Percentiles rank a stretch among this genome's conserved stretches.
Conservation (phyloP, 2,888 invertebrate genomes). For the Tenthredo notha region DNA sequence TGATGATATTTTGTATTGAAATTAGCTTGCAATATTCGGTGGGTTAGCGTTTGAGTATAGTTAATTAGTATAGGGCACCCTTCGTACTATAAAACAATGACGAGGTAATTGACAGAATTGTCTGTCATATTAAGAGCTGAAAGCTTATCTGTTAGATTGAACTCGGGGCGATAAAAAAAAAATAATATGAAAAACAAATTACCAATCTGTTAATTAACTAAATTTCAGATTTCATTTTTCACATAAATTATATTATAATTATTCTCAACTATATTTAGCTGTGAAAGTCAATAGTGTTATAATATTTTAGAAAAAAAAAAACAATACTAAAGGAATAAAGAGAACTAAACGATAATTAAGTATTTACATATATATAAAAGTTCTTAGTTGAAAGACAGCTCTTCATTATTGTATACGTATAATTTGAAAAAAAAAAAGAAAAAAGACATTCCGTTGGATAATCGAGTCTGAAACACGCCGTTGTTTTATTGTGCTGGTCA, state of each 20-base stretch:
- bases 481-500: slow-evolving; percentile 58
- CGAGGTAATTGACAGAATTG: neutral
- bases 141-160: slow-evolving; percentile 5
- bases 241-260: neutral
- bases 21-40: slow-evolving; percentile 38
- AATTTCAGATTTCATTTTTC: slow-evolving; percentile 28
- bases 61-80: slow-evolving; percentile 22
- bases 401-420: neutral
- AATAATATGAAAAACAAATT: neutral
- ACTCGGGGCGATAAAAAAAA: neutral
- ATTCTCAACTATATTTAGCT: neutral
- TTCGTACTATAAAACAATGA: slow-evolving; percentile 48
- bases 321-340: neutral
- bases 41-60: slow-evolving; percentile 24
- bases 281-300: neutral
- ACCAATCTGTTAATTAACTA: slow-evolving; percentile 5
- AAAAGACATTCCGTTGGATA: slow-evolving; percentile 31
- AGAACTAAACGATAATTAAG: neutral
- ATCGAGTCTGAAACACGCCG: slow-evolving; percentile 46
- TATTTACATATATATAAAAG: neutral
- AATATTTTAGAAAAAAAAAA: neutral
- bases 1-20: slow-evolving; percentile 59
- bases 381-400: neutral
- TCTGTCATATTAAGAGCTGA: neutral
- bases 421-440: slow-evolving; percentile 40